Conservation (phyloP, 2,113 vertebrate genomes). For the Calidris pygmaea region DNA sequence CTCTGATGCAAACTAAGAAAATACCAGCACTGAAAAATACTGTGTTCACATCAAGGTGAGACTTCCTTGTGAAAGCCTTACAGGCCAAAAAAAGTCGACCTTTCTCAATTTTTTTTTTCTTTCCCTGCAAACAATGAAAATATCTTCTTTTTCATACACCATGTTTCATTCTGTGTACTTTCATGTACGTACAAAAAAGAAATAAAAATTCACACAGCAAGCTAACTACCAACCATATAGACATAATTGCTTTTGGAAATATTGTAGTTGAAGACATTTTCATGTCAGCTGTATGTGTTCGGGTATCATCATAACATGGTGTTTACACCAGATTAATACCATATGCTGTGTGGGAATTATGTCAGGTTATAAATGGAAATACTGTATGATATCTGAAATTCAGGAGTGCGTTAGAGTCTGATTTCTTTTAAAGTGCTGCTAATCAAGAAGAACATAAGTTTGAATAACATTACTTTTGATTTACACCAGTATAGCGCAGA, state of each 20-base stretch:
- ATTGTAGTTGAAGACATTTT: slow-evolving; percentile 66
- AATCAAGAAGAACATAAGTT: slow-evolving; percentile 28
- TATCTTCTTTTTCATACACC: not conserved
- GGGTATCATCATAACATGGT: slow-evolving; percentile 63
- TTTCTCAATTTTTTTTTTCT: not conserved
- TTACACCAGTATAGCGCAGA: not conserved
- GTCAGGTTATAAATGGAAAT: slow-evolving; percentile 68
- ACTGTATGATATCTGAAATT: slow-evolving; percentile 56
- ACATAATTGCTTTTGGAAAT: slow-evolving; percentile 58
- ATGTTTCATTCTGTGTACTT: not conserved
- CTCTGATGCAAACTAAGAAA: not conserved
- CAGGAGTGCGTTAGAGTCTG: not conserved
- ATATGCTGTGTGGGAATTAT: slow-evolving; percentile 72
- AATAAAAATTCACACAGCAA: slow-evolving; percentile 6
- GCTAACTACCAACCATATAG: not conserved
- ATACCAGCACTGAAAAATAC: not conserved
- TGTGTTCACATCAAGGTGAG: not conserved
- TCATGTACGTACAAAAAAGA: not conserved
- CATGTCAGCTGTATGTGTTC: slow-evolving; percentile 58
- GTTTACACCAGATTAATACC: slow-evolving; percentile 70
- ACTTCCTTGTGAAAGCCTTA: not conserved
- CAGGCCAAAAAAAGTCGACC: not conserved
- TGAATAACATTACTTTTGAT: slow-evolving; percentile 11
- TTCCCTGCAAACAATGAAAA: not conserved
- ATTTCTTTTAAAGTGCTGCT: slow-evolving; percentile 24